Evolutionary conservation across 2,888 invertebrate species (phyloP).

Genomic region (Drosophila greeni): DNA sequence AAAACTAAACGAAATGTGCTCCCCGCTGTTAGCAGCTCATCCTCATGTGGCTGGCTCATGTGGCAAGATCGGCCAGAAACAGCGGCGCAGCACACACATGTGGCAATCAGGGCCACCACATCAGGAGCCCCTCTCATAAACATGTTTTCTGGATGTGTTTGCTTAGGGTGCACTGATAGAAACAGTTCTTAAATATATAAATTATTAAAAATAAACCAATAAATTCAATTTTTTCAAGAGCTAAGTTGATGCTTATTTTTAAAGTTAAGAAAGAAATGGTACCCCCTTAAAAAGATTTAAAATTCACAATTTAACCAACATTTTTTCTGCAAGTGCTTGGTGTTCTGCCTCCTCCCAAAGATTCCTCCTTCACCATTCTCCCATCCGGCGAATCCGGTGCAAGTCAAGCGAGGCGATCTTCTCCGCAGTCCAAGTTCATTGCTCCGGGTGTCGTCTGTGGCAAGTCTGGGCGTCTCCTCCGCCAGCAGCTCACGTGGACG

Average conservation of each 20-base stretch:
- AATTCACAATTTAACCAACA: not conserved
- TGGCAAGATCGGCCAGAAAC: slow-evolving; percentile 37
- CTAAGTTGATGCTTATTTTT: not conserved
- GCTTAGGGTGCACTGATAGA: slow-evolving; percentile 20
- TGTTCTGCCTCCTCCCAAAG: slow-evolving; percentile 34
- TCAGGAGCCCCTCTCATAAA: slow-evolving; percentile 25
- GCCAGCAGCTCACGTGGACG: slow-evolving; percentile 61
- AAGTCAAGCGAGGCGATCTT: slow-evolving; percentile 69
- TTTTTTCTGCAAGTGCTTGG: not conserved
- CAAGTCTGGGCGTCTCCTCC: slow-evolving; percentile 29
- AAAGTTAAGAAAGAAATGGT: too few species aligned
- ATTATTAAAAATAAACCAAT: too few species aligned
- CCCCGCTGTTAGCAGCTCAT: slow-evolving; percentile 31
- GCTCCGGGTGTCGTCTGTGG: slow-evolving; percentile 61
- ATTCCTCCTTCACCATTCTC: slow-evolving; percentile 8
- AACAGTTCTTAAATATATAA: not conserved
- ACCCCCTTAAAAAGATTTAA: not conserved
- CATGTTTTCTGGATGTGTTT: slow-evolving; percentile 39
- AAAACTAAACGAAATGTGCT: slow-evolving; percentile 31
- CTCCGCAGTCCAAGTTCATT: slow-evolving; percentile 63
- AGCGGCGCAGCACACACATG: slow-evolving; percentile 19
- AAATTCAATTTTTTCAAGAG: not conserved
- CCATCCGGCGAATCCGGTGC: slow-evolving; percentile 34
- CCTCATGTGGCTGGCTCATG: slow-evolving; percentile 25
- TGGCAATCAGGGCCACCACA: slow-evolving; percentile 19